phyloP scores from a whole-genome alignment of 2,888 invertebrate genomes.

The Heteropelma amictum region DNA sequence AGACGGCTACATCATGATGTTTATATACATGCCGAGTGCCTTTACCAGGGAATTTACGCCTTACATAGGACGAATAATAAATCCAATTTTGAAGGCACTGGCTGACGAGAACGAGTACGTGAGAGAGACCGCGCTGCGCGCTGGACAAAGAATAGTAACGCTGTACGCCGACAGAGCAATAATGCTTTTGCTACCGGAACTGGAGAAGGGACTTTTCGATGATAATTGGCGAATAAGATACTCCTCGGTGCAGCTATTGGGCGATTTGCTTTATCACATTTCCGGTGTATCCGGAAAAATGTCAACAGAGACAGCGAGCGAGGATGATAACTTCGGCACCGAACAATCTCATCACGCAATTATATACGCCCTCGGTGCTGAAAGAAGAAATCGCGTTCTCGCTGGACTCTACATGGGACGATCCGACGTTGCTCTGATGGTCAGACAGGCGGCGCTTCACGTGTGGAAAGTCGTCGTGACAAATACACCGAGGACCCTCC shows the following conservation, averaged over 20 bases:
- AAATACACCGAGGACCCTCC: constrained; percentile 96
- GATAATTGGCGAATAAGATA: constrained; percentile 98
- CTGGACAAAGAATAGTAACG: constrained; percentile 97
- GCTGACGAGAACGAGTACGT: constrained; percentile 99
- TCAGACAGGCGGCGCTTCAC: constrained; percentile 97
- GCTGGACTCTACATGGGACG: constrained; percentile 98
- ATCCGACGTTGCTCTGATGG: constrained; percentile 97
- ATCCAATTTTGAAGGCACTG: constrained; percentile 96
- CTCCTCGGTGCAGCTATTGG: constrained; percentile 96
- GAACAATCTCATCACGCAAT: constrained; percentile 96
- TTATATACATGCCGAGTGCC: constrained; percentile 98
- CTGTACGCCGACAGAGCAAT: constrained; percentile 98
- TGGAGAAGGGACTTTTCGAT: constrained; percentile 96
- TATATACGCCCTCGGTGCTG: constrained; percentile 91
- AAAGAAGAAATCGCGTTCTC: constrained; percentile 93
- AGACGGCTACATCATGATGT: constrained; percentile 99
- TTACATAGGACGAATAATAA: constrained; percentile 97
- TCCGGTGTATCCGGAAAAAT: constrained; percentile 99
- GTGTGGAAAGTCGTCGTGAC: constrained; percentile 99
- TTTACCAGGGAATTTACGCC: constrained; percentile 97
- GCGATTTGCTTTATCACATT: constrained; percentile 96
- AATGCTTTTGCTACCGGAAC: constrained; percentile 92
- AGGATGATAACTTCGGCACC: constrained; percentile 99
- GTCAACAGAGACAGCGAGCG: constrained; percentile 98
- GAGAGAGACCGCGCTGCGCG: constrained; percentile 96